Conservation (phyloP, 1,140 invertebrate species). For the Drosophila albomicans region DNA sequence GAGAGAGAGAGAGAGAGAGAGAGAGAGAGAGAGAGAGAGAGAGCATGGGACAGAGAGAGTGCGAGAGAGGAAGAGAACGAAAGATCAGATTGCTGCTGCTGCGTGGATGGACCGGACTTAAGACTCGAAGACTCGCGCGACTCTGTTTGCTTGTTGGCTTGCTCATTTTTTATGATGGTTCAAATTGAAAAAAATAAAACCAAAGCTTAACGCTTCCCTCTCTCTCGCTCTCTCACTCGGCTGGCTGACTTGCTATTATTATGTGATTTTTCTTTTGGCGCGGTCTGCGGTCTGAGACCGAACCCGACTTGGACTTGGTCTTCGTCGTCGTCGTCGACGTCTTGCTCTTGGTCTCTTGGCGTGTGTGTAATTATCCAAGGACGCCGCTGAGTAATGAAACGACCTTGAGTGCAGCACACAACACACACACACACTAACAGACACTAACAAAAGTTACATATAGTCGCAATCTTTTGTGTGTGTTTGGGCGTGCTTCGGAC, state of each 20-base stretch:
- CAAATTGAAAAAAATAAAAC: slow-evolving; percentile 69
- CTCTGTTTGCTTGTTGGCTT: slow-evolving; percentile 39
- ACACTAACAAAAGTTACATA: slow-evolving; percentile 37
- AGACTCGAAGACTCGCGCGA: neutral
- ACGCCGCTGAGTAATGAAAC: slow-evolving; percentile 83
- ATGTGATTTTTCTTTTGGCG: slow-evolving; percentile 56
- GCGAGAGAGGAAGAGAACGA: slow-evolving; percentile 15
- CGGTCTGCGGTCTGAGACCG: slow-evolving; percentile 22
- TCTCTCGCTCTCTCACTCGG: neutral
- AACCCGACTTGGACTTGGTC: slow-evolving; percentile 17
- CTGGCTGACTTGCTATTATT: slow-evolving; percentile 51
- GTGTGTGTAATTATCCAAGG: slow-evolving; percentile 84
- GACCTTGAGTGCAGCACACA: slow-evolving; percentile 77
- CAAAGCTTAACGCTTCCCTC: slow-evolving; percentile 47
- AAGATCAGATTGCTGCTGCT: slow-evolving; percentile 45
- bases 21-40: slow-evolving; percentile 24
- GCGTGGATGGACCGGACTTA: slow-evolving; percentile 63
- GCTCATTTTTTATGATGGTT: slow-evolving; percentile 75
- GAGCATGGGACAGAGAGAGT: slow-evolving; percentile 16
- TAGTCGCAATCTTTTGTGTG: slow-evolving; percentile 42
- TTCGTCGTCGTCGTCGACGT: slow-evolving; percentile 44
- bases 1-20: too few species aligned
- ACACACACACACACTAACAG: slow-evolving; percentile 42
- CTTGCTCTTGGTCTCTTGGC: slow-evolving; percentile 63
- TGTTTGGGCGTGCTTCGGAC: slow-evolving; percentile 67